These are phyloP conservation scores for Ethmia dodecea DNA, from an alignment of 2,888 invertebrate species.

Conservation along the genomic window DNA sequence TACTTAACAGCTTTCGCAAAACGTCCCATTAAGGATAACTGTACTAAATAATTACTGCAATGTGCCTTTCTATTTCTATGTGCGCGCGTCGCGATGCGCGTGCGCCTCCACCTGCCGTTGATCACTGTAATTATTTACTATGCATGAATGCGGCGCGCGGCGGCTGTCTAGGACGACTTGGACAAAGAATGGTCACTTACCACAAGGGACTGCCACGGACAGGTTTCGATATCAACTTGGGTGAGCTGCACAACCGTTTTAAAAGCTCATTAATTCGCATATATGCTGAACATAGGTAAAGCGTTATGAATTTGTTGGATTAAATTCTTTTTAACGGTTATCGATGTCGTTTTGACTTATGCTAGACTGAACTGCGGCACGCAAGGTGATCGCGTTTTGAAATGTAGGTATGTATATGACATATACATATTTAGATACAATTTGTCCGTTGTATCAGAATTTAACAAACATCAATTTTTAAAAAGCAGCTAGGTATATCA, in stretches of 20 bases:
- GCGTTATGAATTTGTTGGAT: slow-evolving; percentile 31
- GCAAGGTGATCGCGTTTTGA: no score
- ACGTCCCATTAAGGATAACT: slow-evolving; percentile 75
- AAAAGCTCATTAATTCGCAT: slow-evolving; percentile 59
- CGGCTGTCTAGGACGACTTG: slow-evolving; percentile 68
- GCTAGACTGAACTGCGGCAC: no score
- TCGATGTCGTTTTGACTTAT: background rate
- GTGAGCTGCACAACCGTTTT: slow-evolving; percentile 60
- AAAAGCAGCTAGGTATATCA: no score
- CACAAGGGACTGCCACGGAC: slow-evolving; percentile 50
- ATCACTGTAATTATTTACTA: slow-evolving; percentile 77
- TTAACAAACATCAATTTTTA: no score
- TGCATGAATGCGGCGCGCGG: slow-evolving; percentile 68
- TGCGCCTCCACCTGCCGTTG: slow-evolving; percentile 70
- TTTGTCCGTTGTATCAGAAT: no score
- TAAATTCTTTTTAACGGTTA: slow-evolving; percentile 10
- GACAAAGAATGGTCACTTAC: slow-evolving; percentile 67
- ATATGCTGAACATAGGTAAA: slow-evolving; percentile 42
- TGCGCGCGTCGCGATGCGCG: slow-evolving; percentile 48
- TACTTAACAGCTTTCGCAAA: slow-evolving; percentile 76
- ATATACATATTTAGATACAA: no score
- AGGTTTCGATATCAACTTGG: slow-evolving; percentile 63
- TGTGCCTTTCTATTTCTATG: slow-evolving; percentile 77
- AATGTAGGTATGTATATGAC: no score
- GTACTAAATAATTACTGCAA: slow-evolving; percentile 78